These are phyloP conservation scores for Ginglymostoma cirratum DNA, from an alignment of 2,113 vertebrate species.

Conservation along the genomic window DNA sequence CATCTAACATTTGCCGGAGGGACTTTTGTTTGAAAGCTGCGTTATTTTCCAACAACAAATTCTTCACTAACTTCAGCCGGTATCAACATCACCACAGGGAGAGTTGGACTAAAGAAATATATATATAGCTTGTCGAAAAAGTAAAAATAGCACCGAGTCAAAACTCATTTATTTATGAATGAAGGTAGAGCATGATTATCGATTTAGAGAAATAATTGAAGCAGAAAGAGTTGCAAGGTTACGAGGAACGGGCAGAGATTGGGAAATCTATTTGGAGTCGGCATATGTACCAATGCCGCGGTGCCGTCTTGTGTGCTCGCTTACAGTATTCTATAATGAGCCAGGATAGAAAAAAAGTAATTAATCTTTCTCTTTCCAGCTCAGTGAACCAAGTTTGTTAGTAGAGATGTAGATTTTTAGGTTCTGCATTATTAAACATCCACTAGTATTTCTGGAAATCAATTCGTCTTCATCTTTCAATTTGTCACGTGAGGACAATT, in stretches of 20 bases:
- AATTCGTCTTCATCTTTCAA: background rate
- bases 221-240: background rate
- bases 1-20: background rate
- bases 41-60: background rate
- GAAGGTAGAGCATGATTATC: background rate
- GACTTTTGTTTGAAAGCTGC: background rate
- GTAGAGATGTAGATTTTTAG: too few relatives aligned
- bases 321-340: background rate
- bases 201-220: background rate
- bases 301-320: background rate
- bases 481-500: background rate
- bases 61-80: slow-evolving; percentile 16
- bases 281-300: background rate
- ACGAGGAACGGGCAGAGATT: background rate
- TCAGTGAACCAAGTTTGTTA: background rate
- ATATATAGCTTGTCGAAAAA: slow-evolving; percentile 13
- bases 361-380: background rate
- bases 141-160: background rate
- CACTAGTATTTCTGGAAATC: too few relatives aligned
- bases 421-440: too few relatives aligned
- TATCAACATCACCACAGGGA: slow-evolving; percentile 2
- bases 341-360: background rate
- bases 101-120: background rate
- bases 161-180: slow-evolving; percentile 9
- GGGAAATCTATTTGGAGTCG: background rate